Evolutionary conservation across 2,113 vertebrate species (phyloP).

Genomic region (Aptenodytes forsteri): DNA sequence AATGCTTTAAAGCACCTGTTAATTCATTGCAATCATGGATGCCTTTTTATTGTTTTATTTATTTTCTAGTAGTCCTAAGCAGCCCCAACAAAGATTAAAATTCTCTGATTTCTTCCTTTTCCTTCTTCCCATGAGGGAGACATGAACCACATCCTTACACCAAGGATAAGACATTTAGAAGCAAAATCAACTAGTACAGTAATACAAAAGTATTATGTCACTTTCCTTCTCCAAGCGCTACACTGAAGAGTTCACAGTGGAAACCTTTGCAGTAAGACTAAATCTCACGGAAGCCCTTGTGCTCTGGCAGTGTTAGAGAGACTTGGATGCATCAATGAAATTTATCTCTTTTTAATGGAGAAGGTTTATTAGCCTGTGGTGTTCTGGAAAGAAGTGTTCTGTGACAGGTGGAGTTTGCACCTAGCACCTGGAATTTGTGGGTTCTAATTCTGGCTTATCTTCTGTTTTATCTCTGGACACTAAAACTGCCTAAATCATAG

Average conservation of each 20-base stretch:
- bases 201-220: not conserved
- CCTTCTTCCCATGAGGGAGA: not conserved
- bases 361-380: not conserved
- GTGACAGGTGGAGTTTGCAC: not conserved
- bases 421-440: not conserved
- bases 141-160: not conserved
- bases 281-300: not conserved
- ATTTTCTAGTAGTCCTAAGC: not conserved
- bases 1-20: not conserved
- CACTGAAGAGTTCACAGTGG: not conserved
- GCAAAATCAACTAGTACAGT: not conserved
- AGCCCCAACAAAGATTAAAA: not conserved
- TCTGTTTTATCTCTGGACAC: not conserved
- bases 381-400: not conserved
- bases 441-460: not conserved
- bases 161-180: not conserved
- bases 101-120: not conserved
- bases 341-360: not conserved
- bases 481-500: not conserved
- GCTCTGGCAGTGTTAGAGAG: not conserved
- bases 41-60: not conserved
- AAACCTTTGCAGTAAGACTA: not conserved
- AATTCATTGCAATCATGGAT: not conserved
- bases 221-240: not conserved
- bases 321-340: not conserved